Evolutionary conservation across 2,888 invertebrate species (phyloP), one percentile per base, ranked within the genome.

Genomic region (Diarsia mendica): DNA sequence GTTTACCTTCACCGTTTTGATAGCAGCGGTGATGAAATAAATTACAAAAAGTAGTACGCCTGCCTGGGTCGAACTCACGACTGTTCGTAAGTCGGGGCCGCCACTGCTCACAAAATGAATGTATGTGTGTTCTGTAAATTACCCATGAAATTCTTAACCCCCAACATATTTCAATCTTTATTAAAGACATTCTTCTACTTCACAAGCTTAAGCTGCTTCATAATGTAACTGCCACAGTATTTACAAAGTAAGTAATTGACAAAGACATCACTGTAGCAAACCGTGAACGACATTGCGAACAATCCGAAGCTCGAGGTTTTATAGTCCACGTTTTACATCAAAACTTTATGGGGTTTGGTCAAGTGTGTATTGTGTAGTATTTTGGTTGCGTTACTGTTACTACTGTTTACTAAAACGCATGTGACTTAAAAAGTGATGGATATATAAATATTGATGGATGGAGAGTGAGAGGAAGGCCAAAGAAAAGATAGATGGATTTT

Each of bases 241-340:
- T 70, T 78, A 87, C 86, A 85, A 82, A 79, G 85, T 86, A 86
- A 60, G 61, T 83, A 82, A 87, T 86, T 79, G 81, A 80, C 66
- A 64, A 79, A 85, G 72, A 67, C 73, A 74, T 80, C 72, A 67
- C 67, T 65, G 88, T 87, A 81, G 72, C 82, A 75, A 83, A 82
- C 82, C 73, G 84, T 51, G 78, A 85, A 86, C 85, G 85, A 84
- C 79, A 83, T 77, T 46, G 76, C 70, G 77, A 85, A 82, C 83
- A 80, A 79, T 88, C 75, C 81, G 71, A 78, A 78, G 75, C 83
- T 79, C 72, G 73, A 85, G 84, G 83, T 88, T 90, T 90, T 90
- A 89, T 89, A 83, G 81, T 64, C 75, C 68, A 83, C 85, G 85
- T 88, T 90, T 88, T 85, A 89, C 85, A 86, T 87, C 85, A 81